A percentile compares a stretch with the other conserved stretches of the same genome.
Evolutionary conservation across 2,797 vertebrate species (phyloP).

Genomic region (Leuciscus waleckii): DNA sequence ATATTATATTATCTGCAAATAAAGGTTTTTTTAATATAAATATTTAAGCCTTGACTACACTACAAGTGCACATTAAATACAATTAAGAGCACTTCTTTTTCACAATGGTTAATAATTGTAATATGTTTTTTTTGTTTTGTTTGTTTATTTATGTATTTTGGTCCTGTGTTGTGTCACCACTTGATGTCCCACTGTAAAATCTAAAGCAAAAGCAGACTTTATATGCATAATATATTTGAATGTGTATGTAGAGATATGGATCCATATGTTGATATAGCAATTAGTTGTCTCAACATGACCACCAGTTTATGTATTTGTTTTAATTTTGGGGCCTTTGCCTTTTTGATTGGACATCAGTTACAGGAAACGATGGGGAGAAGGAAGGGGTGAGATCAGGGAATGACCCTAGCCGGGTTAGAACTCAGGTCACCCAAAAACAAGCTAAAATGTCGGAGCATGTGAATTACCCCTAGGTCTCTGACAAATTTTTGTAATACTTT

Average conservation of each 20-base stretch:
- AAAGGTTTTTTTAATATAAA: neutral
- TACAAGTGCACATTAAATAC: neutral
- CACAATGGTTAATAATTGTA: neutral
- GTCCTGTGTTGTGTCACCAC: neutral
- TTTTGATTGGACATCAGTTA: constrained; percentile 1
- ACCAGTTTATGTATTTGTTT: constrained; percentile 22
- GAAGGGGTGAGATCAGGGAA: constrained; percentile 18
- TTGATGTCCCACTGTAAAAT: neutral
- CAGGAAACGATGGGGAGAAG: constrained; percentile 15
- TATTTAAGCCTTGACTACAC: neutral
- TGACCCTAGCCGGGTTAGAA: neutral
- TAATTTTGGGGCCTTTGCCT: constrained; percentile 9
- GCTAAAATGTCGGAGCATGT: neutral
- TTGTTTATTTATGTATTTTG: neutral
- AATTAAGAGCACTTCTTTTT: neutral
- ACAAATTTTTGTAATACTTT: neutral
- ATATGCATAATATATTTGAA: neutral
- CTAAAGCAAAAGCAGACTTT: neutral
- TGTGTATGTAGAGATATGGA: neutral
- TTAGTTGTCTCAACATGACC: constrained; percentile 26
- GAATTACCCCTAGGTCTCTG: neutral
- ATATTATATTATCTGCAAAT: neutral
- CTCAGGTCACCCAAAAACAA: constrained; percentile 27
- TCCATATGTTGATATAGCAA: constrained; percentile 13
- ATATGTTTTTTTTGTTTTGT: neutral